These are phyloP conservation scores for Semaprochilodus insignis DNA, from an alignment of 2,797 vertebrate genomes.

Conservation along the genomic window DNA sequence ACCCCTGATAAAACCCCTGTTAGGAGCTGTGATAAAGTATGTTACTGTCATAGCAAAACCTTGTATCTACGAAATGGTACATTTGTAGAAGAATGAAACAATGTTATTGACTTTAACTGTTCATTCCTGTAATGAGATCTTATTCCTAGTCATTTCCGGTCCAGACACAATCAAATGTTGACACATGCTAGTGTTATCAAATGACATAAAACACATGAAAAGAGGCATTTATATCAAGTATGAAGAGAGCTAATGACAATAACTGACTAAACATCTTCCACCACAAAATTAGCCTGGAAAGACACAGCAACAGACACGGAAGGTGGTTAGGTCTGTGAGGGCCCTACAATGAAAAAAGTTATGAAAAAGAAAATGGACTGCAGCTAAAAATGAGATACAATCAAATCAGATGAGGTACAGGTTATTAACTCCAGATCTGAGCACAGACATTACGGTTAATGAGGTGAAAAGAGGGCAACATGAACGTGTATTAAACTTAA, in stretches of 20 bases:
- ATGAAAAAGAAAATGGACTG: slow-evolving; percentile 1
- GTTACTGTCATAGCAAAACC: not conserved
- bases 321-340: slow-evolving; percentile 15
- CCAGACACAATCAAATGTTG: not conserved
- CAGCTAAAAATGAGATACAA: slow-evolving; percentile 9
- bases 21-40: not conserved
- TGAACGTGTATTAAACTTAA: too few relatives aligned
- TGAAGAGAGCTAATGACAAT: not conserved
- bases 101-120: not conserved
- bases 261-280: not conserved
- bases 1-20: not conserved
- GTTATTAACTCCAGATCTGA: not conserved
- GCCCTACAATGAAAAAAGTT: slow-evolving; percentile 9
- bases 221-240: not conserved
- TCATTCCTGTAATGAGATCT: not conserved
- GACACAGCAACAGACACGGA: slow-evolving; percentile 12
- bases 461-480: too few relatives aligned
- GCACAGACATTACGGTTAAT: too few relatives aligned
- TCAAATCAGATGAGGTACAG: not conserved
- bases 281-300: not conserved
- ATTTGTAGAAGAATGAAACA: too few relatives aligned
- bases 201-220: too few relatives aligned
- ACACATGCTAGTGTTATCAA: not conserved
- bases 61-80: not conserved
- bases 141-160: not conserved